phyloP scores from a whole-genome alignment of 2,113 vertebrate species.

The Gorsachius goisagi region DNA sequence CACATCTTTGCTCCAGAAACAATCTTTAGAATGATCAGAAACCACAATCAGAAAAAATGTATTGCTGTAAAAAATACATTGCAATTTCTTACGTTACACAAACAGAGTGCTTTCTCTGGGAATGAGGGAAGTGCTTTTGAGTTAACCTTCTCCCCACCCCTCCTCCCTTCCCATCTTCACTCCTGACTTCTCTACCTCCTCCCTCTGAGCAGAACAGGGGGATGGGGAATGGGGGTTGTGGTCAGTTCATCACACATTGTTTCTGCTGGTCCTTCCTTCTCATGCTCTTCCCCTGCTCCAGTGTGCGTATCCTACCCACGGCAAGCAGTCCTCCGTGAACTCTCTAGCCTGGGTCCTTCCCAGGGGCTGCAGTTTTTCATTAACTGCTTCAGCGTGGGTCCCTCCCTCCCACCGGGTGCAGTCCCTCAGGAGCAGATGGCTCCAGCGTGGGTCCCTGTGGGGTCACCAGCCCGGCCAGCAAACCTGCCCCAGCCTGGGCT shows the following conservation, averaged over 20 bases:
- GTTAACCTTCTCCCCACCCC: not conserved
- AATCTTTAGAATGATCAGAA: not conserved
- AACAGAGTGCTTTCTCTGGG: not conserved
- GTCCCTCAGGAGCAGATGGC: no score
- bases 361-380: no score
- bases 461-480: no score
- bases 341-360: not conserved
- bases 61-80: not conserved
- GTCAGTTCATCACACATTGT: not conserved
- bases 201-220: fast-evolving
- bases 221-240: fast-evolving
- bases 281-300: not conserved
- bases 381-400: no score
- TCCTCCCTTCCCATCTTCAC: not conserved
- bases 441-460: no score
- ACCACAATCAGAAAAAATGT: not conserved
- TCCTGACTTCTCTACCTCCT: fast-evolving
- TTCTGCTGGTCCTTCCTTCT: not conserved
- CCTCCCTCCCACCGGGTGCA: no score
- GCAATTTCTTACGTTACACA: not conserved
- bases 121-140: not conserved
- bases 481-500: no score
- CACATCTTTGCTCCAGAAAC: not conserved
- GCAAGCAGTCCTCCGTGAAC: no score
- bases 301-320: fast-evolving